These are phyloP conservation scores for Euleptes europaea DNA, from an alignment of 2,113 vertebrate species.

Conservation along the genomic window DNA sequence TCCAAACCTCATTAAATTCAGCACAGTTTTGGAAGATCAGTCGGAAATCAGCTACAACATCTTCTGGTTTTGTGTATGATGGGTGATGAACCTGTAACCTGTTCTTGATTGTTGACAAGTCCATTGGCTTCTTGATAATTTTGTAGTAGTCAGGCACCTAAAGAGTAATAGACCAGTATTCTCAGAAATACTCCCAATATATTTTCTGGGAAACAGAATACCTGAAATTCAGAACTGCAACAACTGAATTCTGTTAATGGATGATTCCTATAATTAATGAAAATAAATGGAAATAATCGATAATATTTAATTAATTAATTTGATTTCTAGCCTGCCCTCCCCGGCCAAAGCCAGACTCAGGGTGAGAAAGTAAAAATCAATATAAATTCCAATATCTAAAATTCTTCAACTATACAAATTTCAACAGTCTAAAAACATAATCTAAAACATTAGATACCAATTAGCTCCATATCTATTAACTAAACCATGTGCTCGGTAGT, in stretches of 20 bases:
- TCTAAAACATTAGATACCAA: not conserved
- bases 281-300: not conserved
- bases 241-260: not conserved
- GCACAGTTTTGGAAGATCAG: slow-evolving; percentile 83
- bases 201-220: not conserved
- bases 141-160: slow-evolving; percentile 85
- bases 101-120: slow-evolving; percentile 83
- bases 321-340: too few species aligned
- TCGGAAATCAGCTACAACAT: slow-evolving; percentile 80
- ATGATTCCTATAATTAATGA: not conserved
- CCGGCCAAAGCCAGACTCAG: too few species aligned
- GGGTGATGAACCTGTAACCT: slow-evolving; percentile 73
- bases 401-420: too few species aligned
- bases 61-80: slow-evolving; percentile 76
- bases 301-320: too few species aligned
- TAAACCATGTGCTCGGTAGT: too few species aligned
- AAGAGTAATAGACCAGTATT: not conserved
- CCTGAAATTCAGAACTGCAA: not conserved
- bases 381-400: too few species aligned
- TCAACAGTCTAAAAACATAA: too few species aligned
- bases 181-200: not conserved
- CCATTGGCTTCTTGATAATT: slow-evolving; percentile 85
- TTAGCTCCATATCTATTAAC: not conserved
- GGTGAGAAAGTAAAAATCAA: too few species aligned
- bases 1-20: slow-evolving; percentile 83